Evolutionary conservation across 2,888 invertebrate genomes (phyloP), one percentile per base, ranked within the genome.

Genomic region (Opisthograptis luteolata): DNA sequence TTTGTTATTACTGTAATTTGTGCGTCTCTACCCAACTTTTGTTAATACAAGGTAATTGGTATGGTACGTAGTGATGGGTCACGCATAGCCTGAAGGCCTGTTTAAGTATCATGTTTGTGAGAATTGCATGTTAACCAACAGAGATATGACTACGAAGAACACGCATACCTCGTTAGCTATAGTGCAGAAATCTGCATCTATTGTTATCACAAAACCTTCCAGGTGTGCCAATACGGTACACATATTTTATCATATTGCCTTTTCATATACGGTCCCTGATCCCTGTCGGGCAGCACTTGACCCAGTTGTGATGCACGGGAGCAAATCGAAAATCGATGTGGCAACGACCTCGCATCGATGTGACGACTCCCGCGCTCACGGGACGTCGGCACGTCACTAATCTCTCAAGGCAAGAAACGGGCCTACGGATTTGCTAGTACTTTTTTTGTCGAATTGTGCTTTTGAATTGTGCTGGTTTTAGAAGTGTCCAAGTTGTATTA

Each of bases 291-390:
- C 68, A 81, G 85, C 83, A 82, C 89, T 89, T 89, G 89, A 89
- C 89, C 89, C 76, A 89, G 68, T 81, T 87, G 68, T 66, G 63
- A 53, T 80, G 79, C 76, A 76, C 70, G 79, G 74, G 80, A 77
- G 81, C 73, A 89, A 89, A 89, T 89, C 87, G 88, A 88, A 85
- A 89, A 88, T 89, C 89, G 79, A 89, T 87, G 76, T 79, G 87
- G 65, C 79, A 74, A 76, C 79, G 77, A 79, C 76, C 73, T 67
- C 65, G 60, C 48, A 55, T 60, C 66, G 66, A 66, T 65, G 60
- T 58, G 63, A 59, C 60, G 62, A 80, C 82, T 81, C 81, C 72
- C 73, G 82, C 82, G 81, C 80, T 73, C 57, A 54, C 62, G n/a
- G 58, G 27, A 27, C 40, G 20, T 19, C 45, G 47, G 39, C 48